Percentiles rank a stretch among this genome's conserved stretches.
phyloP scores from a whole-genome alignment of 2,113 vertebrate species.

The Malurus cyaneus region DNA sequence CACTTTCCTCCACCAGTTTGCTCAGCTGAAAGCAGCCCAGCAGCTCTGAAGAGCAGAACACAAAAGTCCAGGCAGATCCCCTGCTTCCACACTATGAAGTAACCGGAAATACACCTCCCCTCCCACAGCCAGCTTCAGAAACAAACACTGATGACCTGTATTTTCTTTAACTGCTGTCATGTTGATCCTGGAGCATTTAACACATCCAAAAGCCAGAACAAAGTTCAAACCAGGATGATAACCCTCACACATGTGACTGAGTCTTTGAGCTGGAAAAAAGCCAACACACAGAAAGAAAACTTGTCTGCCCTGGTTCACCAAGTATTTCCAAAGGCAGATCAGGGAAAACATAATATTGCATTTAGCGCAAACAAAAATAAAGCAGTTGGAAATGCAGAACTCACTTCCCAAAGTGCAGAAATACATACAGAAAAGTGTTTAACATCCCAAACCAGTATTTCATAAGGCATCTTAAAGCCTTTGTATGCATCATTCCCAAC shows the following conservation, averaged over 20 bases:
- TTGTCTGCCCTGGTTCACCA: background rate
- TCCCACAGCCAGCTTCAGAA: background rate
- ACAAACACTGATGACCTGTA: background rate
- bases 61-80: background rate
- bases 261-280: background rate
- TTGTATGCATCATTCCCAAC: background rate
- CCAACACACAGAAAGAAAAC: background rate
- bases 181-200: background rate
- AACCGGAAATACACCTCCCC: background rate
- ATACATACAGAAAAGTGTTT: background rate
- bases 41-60: background rate
- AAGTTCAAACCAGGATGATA: constrained; percentile 14
- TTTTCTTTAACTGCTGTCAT: background rate
- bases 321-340: background rate
- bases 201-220: background rate
- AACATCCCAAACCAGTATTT: background rate
- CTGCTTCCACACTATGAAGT: background rate
- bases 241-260: background rate
- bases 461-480: background rate
- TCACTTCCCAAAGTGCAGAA: background rate
- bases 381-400: background rate
- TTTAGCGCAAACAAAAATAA: background rate
- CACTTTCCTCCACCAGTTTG: background rate
- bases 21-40: background rate
- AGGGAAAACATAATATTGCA: background rate